Evolutionary conservation across 2,113 vertebrate species (phyloP), one percentile per base, ranked within the genome.

Genomic region (Centrocercus urophasianus): DNA sequence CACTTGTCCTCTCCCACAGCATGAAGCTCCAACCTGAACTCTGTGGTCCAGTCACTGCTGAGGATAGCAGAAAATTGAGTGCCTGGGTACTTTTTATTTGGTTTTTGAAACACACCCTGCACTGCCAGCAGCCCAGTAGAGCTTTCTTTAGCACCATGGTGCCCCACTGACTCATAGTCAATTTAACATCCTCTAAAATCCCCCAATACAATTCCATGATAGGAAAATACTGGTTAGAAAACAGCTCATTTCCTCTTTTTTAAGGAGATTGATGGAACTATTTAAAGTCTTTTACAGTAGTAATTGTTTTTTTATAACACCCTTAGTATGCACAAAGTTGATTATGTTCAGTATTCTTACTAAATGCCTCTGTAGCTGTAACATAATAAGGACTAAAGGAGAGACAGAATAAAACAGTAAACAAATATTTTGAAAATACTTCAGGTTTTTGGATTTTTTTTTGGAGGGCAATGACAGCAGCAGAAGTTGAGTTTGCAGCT

Each of bases 111-210:
- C 43, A 74, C 24, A 71, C 24, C 9, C 42, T 10, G 25, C 45
- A 83, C n/a, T 75, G 79, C 43, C 54, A 93, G 36, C 50, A 76
- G 47, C 30, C 59, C 20, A 25, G n/a, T 10, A 66, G 10, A 86
- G 79, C n/a, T 74, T 91, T 94, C 72, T 92, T 89, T 57, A 81
- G 69, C 48, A 89, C 10, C 0, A 48, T 63, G 36, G 42, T 83
- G 73, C 30, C 75, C 32, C 38, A 52, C 70, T 97, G 96, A 97
- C 90, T 97, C 96, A 97, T 10, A 77, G 52, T 56, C 40, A 42
- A 85, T 84, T 86, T 93, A 91, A 94, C 91, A 95, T 86, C 70
- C 52, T 81, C 77, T 88, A 95, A 97, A 97, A 97, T 73, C 73
- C 94, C 95, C 96, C 75, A 86, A 70, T 89, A 45, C 64, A 82